A percentile compares a stretch with the other conserved stretches of the same genome.
Evolutionary conservation across 2,888 invertebrate genomes (phyloP).

Genomic region (Petrolisthes manimaculis): DNA sequence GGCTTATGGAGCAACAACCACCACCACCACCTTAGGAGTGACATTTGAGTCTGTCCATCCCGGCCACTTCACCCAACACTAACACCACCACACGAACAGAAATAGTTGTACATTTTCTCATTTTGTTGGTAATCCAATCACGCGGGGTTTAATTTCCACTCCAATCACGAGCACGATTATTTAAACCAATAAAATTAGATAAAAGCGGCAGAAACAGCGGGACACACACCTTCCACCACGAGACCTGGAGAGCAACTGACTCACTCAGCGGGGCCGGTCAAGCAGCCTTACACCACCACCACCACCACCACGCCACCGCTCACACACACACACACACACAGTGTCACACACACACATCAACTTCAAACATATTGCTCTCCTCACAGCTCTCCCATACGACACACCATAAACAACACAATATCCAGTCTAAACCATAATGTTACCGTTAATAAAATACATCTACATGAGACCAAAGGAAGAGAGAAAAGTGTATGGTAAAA

Average conservation of each 20-base stretch:
- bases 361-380: not conserved
- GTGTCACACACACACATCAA: not conserved
- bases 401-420: not conserved
- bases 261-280: conserved; percentile 16
- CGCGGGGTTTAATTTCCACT: not conserved
- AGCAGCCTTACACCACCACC: not conserved
- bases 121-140: conserved; percentile 1
- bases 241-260: conserved; percentile 7
- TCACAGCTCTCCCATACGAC: not conserved
- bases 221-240: conserved; percentile 10
- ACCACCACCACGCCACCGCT: not conserved
- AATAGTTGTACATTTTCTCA: not conserved
- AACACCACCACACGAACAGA: not conserved
- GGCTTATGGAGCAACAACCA: not conserved
- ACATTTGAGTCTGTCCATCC: not conserved
- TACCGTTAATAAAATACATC: no score
- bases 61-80: not conserved
- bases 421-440: not conserved
- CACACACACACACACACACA: not conserved
- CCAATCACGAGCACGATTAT: not conserved
- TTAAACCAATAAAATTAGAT: no score
- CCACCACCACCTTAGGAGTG: conserved; percentile 8
- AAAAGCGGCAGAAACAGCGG: not conserved
- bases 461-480: no score
- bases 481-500: not conserved